Evolutionary conservation across 2,888 invertebrate genomes (phyloP), one percentile per base, ranked within the genome.

Genomic region (Palloptera scutellata): DNA sequence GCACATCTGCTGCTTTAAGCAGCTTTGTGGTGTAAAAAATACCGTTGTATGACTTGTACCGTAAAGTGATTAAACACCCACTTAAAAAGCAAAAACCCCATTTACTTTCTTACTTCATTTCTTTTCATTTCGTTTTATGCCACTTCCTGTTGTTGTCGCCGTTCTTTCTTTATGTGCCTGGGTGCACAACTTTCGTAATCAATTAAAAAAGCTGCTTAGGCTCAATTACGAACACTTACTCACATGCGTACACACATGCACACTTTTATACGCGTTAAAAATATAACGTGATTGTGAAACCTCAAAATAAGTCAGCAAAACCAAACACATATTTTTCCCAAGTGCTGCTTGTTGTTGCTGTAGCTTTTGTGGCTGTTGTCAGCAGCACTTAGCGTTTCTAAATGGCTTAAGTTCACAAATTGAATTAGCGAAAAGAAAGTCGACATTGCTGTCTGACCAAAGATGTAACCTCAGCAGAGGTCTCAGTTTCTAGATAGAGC

Each of bases 381-480:
- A 67, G 66, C 66, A 54, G 42, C 54, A 67, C 63, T 67, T 59
- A 57, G 61, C 58, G 63, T 43, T 63, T 10, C 64, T 61, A 66
- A 70, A 64, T 61, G 65, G 66, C 68, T 61, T 68, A 68, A 68
- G 70, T 71, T 69, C 53, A 67, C 61, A 67, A 68, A 69, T 70
- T 68, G 64, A 70, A 68, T 70, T 70, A 70, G 58, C 17, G 30
- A 60, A 66, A 61, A 51, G 65, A 59, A 61, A 20, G 65, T 41
- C 43, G 61, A 59, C 66, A 43, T 42, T 12, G 40, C 51, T 51
- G 40, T 48, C 53, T 53, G 40, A 53, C 43, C 63, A 53, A 54
- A 60, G 60, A 57, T 43, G 53, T 53, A 52, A 51, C 51, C 62
- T 51, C 51, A 45, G 40, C 63, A 45, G 52, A 58, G 52, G 11